phyloP scores from a whole-genome alignment of 2,113 vertebrate species.

The Hippopotamus amphibius region DNA sequence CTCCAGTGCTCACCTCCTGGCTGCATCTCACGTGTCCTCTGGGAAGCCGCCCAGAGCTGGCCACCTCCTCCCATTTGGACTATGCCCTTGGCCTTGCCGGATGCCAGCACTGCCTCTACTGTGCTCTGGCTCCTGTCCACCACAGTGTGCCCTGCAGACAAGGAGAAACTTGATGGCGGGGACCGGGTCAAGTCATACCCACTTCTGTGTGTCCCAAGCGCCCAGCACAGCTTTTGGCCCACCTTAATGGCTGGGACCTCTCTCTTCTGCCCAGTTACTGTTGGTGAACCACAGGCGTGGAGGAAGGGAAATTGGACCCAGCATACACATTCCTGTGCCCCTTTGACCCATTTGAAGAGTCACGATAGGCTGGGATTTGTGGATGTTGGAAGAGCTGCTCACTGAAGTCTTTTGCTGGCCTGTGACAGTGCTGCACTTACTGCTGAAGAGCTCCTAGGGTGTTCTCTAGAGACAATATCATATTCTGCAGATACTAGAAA shows the following conservation, averaged over 20 bases:
- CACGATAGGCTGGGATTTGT: not conserved
- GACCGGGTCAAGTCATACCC: not conserved
- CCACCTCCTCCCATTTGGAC: accelerated
- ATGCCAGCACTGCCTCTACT: not conserved
- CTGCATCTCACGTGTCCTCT: not conserved
- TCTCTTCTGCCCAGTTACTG: not conserved
- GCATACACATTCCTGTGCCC: not conserved
- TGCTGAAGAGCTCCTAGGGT: not conserved
- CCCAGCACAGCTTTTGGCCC: not conserved
- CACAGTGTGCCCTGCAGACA: not conserved
- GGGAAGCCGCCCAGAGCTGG: not conserved
- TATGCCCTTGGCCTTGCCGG: not conserved
- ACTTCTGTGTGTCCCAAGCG: not conserved
- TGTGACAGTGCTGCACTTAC: not conserved
- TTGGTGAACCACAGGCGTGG: not conserved
- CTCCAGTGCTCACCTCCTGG: not conserved
- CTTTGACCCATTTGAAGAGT: not conserved
- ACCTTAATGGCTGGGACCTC: not conserved
- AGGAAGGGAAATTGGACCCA: not conserved
- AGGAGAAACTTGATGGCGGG: accelerated
- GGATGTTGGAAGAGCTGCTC: not conserved
- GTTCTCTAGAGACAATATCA: not conserved
- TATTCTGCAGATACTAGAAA: constrained; percentile 68
- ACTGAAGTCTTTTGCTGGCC: not conserved
- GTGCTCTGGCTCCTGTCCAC: accelerated